These are phyloP conservation scores for Axis porcinus DNA, from an alignment of 2,113 vertebrate species.

Conservation along the genomic window DNA sequence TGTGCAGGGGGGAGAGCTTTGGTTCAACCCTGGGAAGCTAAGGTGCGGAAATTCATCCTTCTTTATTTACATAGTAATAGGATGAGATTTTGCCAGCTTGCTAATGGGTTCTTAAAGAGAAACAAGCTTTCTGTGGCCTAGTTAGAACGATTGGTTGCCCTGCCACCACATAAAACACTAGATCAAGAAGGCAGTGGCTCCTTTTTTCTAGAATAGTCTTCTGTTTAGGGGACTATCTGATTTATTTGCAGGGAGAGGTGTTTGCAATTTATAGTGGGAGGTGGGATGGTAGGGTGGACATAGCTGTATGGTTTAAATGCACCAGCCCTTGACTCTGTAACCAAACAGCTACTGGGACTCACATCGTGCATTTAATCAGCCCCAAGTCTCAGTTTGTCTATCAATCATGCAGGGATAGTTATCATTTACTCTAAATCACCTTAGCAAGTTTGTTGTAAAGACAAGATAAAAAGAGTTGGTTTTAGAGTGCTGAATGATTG, in stretches of 20 bases:
- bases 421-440: not conserved
- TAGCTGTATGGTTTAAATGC: not conserved
- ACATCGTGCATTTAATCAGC: not conserved
- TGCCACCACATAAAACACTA: not conserved
- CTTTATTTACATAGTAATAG: slow-evolving; percentile 53
- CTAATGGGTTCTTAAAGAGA: slow-evolving; percentile 58
- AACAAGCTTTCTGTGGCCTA: slow-evolving; percentile 41
- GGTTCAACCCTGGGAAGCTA: slow-evolving; percentile 44
- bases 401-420: not conserved
- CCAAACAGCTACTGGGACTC: not conserved
- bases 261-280: not conserved
- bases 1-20: slow-evolving; percentile 47
- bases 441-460: not conserved
- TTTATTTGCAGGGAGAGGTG: not conserved
- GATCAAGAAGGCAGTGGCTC: not conserved
- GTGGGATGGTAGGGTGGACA: not conserved
- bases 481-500: not conserved
- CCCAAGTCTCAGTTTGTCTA: not conserved
- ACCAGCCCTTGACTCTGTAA: not conserved
- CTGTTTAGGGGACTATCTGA: not conserved
- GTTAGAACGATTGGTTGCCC: slow-evolving; percentile 25
- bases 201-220: not conserved
- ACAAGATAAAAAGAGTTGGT: not conserved
- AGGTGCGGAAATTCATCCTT: slow-evolving; percentile 51
- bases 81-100: slow-evolving; percentile 47